Percentiles rank a stretch among this genome's conserved stretches.
Evolutionary conservation across 2,797 vertebrate species (phyloP).

Genomic region (Furcifer pardalis): DNA sequence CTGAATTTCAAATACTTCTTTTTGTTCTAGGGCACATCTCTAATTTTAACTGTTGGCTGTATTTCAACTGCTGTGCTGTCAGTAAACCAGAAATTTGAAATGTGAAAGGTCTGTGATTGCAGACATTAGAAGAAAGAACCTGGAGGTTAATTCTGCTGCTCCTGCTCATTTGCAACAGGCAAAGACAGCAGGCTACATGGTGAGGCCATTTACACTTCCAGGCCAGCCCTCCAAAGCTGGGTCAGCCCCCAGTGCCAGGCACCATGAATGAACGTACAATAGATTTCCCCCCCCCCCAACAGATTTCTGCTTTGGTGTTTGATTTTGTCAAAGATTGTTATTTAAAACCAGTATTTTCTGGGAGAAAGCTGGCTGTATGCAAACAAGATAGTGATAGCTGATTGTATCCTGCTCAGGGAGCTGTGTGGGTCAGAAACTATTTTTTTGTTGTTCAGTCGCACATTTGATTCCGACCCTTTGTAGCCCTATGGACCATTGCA

Average conservation of each 20-base stretch:
- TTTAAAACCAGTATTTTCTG: background rate
- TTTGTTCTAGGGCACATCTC: too few relatives aligned
- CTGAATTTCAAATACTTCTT: too few relatives aligned
- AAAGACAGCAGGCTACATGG: background rate
- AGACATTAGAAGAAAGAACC: background rate
- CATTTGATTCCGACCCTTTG: too few relatives aligned
- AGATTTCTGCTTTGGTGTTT: conserved; percentile 35
- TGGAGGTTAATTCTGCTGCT: background rate
- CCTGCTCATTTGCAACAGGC: background rate
- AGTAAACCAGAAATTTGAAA: background rate
- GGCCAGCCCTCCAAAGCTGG: background rate
- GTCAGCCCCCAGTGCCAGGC: background rate
- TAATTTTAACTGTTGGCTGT: too few relatives aligned
- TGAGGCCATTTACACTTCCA: background rate
- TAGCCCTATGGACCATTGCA: too few relatives aligned
- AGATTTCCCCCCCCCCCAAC: too few relatives aligned
- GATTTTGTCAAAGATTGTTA: conserved; percentile 45
- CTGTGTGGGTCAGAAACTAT: background rate
- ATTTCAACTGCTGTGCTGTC: background rate
- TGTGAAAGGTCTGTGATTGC: background rate
- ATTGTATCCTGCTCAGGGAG: conserved; percentile 18
- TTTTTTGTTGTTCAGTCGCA: too few relatives aligned
- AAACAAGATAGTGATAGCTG: conserved; percentile 49
- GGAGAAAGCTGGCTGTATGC: conserved; percentile 24
- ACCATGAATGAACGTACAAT: background rate